Percentiles rank a stretch among this genome's conserved stretches.
phyloP scores from a whole-genome alignment of 2,113 vertebrate species.

The Capra hircus region DNA sequence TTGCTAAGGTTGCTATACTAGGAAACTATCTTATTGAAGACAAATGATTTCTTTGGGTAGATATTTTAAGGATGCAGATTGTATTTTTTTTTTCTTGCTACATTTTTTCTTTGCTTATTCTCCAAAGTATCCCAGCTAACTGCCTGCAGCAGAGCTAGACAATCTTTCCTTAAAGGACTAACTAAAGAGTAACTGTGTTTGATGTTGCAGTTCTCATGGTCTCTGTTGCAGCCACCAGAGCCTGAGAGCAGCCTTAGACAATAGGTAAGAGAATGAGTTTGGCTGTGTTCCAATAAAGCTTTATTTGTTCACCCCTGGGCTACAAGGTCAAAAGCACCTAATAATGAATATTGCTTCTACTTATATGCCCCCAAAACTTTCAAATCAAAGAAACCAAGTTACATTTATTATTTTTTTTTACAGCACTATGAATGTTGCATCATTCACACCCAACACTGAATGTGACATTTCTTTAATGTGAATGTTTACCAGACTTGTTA shows the following conservation, averaged over 20 bases:
- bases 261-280: background rate
- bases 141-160: background rate
- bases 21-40: background rate
- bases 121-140: background rate
- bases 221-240: background rate
- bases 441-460: background rate
- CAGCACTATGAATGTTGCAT: background rate
- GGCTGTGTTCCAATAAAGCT: background rate
- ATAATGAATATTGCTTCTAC: background rate
- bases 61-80: background rate
- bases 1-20: background rate
- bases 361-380: background rate
- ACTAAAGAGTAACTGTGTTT: background rate
- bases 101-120: background rate
- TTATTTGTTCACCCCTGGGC: background rate
- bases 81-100: background rate
- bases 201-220: background rate
- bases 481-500: background rate
- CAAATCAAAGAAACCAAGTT: background rate
- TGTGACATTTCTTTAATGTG: background rate
- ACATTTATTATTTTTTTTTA: conserved; percentile 20
- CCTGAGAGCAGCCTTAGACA: background rate
- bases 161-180: background rate
- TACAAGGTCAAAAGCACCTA: background rate
- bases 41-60: background rate